Evolutionary conservation across 2,888 invertebrate genomes (phyloP).

Genomic region (Timandra comae): DNA sequence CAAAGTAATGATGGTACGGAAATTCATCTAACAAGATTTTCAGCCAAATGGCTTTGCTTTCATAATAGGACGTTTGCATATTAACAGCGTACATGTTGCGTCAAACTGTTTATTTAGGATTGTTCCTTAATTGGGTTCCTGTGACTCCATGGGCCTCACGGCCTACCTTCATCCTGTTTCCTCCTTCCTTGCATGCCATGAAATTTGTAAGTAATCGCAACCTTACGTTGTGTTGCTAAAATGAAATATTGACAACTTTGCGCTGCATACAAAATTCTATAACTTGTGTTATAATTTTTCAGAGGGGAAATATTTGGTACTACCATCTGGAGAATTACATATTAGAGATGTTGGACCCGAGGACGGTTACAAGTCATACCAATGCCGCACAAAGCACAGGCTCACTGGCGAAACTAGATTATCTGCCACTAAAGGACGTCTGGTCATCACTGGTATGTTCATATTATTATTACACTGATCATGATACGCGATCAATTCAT

Average conservation of each 20-base stretch:
- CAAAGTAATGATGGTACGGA: slow-evolving; percentile 55
- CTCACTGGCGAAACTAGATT: slow-evolving; percentile 94
- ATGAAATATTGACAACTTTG: background rate
- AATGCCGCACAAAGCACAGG: slow-evolving; percentile 95
- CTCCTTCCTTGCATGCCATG: slow-evolving; percentile 76
- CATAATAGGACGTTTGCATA: slow-evolving; percentile 15
- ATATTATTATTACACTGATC: slow-evolving; percentile 5
- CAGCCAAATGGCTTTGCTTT: slow-evolving; percentile 10
- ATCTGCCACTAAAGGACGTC: slow-evolving; percentile 94
- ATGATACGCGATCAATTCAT: slow-evolving; percentile 28
- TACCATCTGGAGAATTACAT: slow-evolving; percentile 96
- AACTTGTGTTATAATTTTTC: slow-evolving; percentile 29
- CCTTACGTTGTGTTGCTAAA: slow-evolving; percentile 49
- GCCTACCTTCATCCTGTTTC: slow-evolving; percentile 72
- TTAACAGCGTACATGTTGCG: background rate
- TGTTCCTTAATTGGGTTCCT: slow-evolving; percentile 48
- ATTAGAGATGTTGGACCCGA: slow-evolving; percentile 96
- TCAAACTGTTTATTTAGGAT: slow-evolving; percentile 24
- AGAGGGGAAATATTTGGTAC: slow-evolving; percentile 97
- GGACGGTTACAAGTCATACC: slow-evolving; percentile 95
- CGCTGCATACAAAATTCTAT: slow-evolving; percentile 8
- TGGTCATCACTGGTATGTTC: slow-evolving; percentile 92
- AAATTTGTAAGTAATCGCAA: slow-evolving; percentile 65
- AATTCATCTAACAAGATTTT: slow-evolving; percentile 6
- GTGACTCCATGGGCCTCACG: slow-evolving; percentile 76